Base-by-base conservation (phyloP, 1,140 invertebrate genomes). In the Drosophila bipectinata region DNA sequence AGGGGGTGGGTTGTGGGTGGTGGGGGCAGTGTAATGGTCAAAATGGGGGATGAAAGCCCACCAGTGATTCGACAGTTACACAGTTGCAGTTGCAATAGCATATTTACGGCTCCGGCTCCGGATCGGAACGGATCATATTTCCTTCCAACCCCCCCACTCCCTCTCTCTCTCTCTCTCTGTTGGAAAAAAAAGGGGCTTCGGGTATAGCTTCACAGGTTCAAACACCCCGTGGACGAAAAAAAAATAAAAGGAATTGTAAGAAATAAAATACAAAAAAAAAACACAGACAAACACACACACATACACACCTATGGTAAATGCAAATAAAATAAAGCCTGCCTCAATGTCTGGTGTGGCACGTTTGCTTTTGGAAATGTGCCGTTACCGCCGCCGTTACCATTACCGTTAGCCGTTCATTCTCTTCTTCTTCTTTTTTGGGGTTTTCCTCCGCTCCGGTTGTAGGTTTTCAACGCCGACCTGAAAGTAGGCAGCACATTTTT, bases 401-500 rank as follows among this genome's bases (percentile, higher is more conserved):
- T 44, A 18, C 37, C 8, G 26, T 64, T 18, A 48, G 26, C 32
- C 44, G 41, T 30, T 48, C 24, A 7, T 54, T 0, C 7, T 59
- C 12, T 54, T 8, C 28, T 32, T 39, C 15, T 60, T 15, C 32
- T 28, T 4, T 39, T 41, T 41, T 41, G 12, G 39, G 39, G 41
- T 12, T 9, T 47, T 32, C 18, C 18, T 39, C 8, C 39, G 8
- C 30, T 62, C 12, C 18, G 9, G 39, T 51, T 72, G 44, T 34
- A 39, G 32, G 32, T 34, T 55, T 51, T 60, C 37, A 21, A 15
- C 28, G 30, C 14, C 9, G 60, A 26, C 26, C 41, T 15, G 53
- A 75, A 78, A 88, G 74, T 82, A 82, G 78, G 83, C 82, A 85
- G 64, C 78, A 57, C 41, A 71, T 82, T 78, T 82, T 78, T 67